A percentile compares a stretch with the other conserved stretches of the same genome.
These are phyloP conservation scores for Rotaria macrura DNA, from an alignment of 2,888 invertebrate species.

Conservation along the genomic window DNA sequence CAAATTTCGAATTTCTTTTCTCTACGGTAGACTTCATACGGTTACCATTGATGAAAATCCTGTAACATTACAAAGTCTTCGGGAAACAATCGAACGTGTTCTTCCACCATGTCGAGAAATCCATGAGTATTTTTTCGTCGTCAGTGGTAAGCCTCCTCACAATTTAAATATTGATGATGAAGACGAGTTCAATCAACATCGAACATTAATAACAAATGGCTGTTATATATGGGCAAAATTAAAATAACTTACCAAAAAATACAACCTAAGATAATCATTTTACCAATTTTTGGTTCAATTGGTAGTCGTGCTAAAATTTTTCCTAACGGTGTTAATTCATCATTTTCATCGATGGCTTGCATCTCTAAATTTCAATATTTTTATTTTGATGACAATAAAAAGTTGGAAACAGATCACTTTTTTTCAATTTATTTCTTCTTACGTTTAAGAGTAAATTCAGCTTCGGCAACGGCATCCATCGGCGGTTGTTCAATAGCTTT, in stretches of 20 bases:
- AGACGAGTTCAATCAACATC: background rate
- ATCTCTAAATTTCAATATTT: conserved; percentile 58
- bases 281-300: conserved; percentile 86
- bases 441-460: conserved; percentile 59
- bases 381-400: background rate
- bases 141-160: background rate
- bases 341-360: conserved; percentile 74
- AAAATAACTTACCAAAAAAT: conserved; percentile 56
- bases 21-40: background rate
- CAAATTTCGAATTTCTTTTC: background rate
- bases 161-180: background rate
- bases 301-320: conserved; percentile 82
- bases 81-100: background rate
- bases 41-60: background rate
- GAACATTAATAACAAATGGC: background rate
- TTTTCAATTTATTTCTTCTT: background rate
- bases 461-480: conserved; percentile 91
- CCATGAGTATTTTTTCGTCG: background rate
- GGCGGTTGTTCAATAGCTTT: conserved; percentile 88
- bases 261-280: conserved; percentile 88
- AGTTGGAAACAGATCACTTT: no score
- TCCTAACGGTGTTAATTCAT: conserved; percentile 83
- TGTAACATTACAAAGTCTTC: background rate
- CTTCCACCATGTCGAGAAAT: background rate
- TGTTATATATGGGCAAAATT: conserved; percentile 24